A percentile compares a stretch with the other conserved stretches of the same genome.
phyloP scores from a whole-genome alignment of 2,113 vertebrate species.

The Coreoperca whiteheadi region DNA sequence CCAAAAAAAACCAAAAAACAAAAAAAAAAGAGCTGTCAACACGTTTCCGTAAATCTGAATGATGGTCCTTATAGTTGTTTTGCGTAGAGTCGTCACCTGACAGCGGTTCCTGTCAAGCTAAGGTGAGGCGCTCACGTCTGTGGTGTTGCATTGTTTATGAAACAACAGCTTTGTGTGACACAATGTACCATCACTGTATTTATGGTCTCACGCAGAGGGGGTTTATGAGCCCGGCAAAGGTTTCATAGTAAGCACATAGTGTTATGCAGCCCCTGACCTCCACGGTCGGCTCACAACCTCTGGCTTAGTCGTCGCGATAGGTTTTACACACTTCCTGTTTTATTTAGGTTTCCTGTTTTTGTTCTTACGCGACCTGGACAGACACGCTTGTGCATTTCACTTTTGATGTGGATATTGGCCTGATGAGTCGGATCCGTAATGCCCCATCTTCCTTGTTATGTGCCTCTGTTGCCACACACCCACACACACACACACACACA shows the following conservation, averaged over 20 bases:
- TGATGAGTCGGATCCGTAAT: neutral
- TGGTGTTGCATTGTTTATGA: conserved; percentile 55
- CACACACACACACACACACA: too few species aligned
- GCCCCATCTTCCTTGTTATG: neutral
- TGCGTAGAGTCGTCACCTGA: conserved; percentile 8
- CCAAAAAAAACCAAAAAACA: too few species aligned
- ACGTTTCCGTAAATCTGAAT: neutral
- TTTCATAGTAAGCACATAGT: conserved; percentile 17
- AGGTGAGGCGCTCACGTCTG: conserved; percentile 36
- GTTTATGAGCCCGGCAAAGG: conserved; percentile 36
- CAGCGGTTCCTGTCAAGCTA: conserved; percentile 29
- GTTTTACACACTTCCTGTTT: conserved; percentile 69
- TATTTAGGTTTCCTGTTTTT: conserved; percentile 80
- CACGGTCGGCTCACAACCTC: conserved; percentile 24
- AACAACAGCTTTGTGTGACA: conserved; percentile 62
- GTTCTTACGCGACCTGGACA: conserved; percentile 67
- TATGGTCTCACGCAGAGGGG: conserved; percentile 6
- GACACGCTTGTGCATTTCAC: neutral
- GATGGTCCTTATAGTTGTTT: neutral
- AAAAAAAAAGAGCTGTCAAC: neutral
- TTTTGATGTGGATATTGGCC: conserved; percentile 36
- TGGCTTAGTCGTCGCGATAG: conserved; percentile 24
- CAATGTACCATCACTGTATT: conserved; percentile 27
- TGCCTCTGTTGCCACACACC: neutral
- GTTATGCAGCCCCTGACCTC: conserved; percentile 59